Evolutionary conservation across 2,113 vertebrate genomes (phyloP), one percentile per base, ranked within the genome.

Genomic region (Gambusia affinis): DNA sequence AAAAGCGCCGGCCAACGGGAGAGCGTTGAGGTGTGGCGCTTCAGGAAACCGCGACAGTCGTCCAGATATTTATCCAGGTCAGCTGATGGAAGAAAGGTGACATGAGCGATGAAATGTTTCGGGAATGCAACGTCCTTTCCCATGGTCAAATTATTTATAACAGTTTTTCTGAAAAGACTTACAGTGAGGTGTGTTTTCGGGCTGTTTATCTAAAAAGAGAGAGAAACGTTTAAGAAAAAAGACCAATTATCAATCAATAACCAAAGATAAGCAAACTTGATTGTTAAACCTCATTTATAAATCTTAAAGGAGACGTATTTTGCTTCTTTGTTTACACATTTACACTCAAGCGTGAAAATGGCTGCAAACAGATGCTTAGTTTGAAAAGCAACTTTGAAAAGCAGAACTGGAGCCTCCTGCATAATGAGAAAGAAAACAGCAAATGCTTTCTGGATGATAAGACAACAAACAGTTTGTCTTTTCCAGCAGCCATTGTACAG

Each of bases 1-100:
- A 96, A 95, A 12, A 97, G 93, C 3, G 84, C 73, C 0, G 96
- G 96, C 83, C 94, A 94, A 67, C 86, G 92, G 66, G 94, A 91
- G 30, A 97, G 92, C 15, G 95, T 39, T 4, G 85, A 30, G 3
- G 89, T 76, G 54, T 96, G 94, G 35, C 88, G 91, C 61, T 64
- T 89, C 82, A 97, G 87, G 82, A 98, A 97, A 44, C 65, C 73
- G 14, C 63, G 73, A 67, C 95, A 95, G 14, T 86, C 83, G 4
- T 74, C 60, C 1, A 93, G 73, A 1, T 44, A 19, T 0, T 62
- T 73, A 22, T 72, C 60, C 8, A n/a, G 17, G 1, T 31, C 28
- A 6, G 10, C 88, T 81, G 77, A 77, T 57, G 61, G 33, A 60
- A 71, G 61, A 17, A 75, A 62, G 66, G 39, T 12, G 3, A 1